These are phyloP conservation scores for Poeciliopsis turneri DNA, from an alignment of 2,797 vertebrate species.

Conservation along the genomic window DNA sequence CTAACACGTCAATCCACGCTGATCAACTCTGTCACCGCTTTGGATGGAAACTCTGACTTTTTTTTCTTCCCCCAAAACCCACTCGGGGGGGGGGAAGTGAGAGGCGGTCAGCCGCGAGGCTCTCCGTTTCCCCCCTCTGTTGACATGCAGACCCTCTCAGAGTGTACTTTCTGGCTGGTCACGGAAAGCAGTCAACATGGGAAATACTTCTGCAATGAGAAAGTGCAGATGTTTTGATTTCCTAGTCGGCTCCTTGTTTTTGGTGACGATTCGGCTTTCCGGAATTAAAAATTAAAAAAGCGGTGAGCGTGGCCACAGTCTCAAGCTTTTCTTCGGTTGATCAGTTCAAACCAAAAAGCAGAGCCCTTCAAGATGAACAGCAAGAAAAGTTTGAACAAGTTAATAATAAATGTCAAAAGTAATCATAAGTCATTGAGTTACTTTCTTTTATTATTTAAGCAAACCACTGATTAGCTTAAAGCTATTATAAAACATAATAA, in stretches of 20 bases:
- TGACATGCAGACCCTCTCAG: slow-evolving; percentile 13
- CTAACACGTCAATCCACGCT: slow-evolving; percentile 43
- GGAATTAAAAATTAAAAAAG: background rate
- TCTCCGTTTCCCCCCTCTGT: slow-evolving; percentile 25
- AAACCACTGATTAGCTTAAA: background rate
- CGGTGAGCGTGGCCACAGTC: background rate
- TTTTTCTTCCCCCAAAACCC: background rate
- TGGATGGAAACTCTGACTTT: slow-evolving; percentile 16
- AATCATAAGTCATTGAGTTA: background rate
- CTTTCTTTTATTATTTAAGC: background rate
- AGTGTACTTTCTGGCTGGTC: slow-evolving; percentile 32
- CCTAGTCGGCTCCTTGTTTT: background rate
- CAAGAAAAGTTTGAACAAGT: background rate
- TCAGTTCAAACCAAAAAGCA: background rate
- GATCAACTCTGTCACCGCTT: slow-evolving; percentile 49
- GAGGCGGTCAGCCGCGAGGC: slow-evolving; percentile 32
- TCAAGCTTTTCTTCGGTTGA: background rate
- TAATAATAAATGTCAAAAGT: background rate
- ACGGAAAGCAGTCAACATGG: slow-evolving; percentile 7
- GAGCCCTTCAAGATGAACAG: background rate
- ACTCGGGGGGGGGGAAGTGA: slow-evolving; percentile 7
- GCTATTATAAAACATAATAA: background rate
- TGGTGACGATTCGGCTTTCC: background rate
- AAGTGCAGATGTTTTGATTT: background rate
- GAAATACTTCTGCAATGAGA: background rate